These are phyloP conservation scores for Hydropsyche tenuis DNA, from an alignment of 1,140 invertebrate genomes.

Conservation along the genomic window DNA sequence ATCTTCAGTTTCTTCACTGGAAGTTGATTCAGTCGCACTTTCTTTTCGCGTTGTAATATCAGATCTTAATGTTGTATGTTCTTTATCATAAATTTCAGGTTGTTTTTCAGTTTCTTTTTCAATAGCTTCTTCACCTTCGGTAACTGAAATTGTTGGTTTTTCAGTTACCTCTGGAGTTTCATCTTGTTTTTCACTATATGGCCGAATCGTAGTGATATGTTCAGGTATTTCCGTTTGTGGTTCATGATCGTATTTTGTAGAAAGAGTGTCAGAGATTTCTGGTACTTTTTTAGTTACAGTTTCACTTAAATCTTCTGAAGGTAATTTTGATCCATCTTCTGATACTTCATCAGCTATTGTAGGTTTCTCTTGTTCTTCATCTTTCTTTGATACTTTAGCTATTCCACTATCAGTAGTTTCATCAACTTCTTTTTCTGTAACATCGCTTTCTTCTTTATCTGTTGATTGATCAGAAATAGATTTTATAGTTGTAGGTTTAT, in stretches of 20 bases:
- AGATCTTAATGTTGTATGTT: neutral
- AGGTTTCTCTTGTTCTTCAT: constrained; percentile 44
- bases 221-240: neutral
- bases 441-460: constrained; percentile 27
- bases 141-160: neutral
- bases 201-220: constrained; percentile 1
- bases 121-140: neutral
- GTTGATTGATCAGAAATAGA: neutral
- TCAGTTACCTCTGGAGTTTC: neutral
- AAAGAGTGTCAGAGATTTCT: neutral
- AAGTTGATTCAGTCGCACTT: neutral
- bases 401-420: constrained; percentile 34
- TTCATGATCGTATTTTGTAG: too few species aligned
- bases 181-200: neutral
- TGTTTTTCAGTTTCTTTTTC: neutral
- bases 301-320: neutral
- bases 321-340: constrained; percentile 1
- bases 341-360: constrained; percentile 34
- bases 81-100: neutral
- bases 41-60: neutral
- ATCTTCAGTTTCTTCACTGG: neutral
- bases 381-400: constrained; percentile 43
- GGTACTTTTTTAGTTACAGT: constrained; percentile 2
- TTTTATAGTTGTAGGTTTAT: constrained; percentile 9
- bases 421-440: neutral